Base-by-base conservation (phyloP, 2,113 vertebrate genomes). In the Origma solitaria region DNA sequence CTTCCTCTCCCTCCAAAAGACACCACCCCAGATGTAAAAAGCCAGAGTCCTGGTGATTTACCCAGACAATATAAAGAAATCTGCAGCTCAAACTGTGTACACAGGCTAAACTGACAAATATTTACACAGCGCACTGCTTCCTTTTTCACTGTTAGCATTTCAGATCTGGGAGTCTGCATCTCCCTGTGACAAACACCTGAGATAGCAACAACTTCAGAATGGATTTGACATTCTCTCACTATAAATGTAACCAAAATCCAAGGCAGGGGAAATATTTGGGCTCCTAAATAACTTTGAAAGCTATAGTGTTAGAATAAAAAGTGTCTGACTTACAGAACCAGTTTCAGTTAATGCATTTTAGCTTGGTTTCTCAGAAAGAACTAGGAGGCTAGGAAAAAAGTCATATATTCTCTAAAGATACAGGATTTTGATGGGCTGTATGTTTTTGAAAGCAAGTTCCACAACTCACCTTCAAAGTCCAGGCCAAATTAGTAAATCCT, bases 401-500 rank as follows among this genome's bases (percentile, higher is more conserved):
- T 80, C 5, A 19, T 9, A 13, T 50, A 70, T 54, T 60, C 44
- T 78, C 17, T 75, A 35, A 78, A 81, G n/a, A 60, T 4, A 51
- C 0, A 7, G 31, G 28, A 78, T 49, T 88, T 86, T 0, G 0
- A 73, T 1, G 5, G 35, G 12, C 11, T 71, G 5, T 56, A 35
- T 27, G 9, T 27, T 88, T 92, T 92, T 62, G 51, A 94, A 75
- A 82, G 56, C 35, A 88, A 68, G 31, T 83, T 91, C 25, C 37
- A 54, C 50, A 88, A 77, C 22, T 80, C 62, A 62, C 18, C 31
- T 83, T 70, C 71, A 25, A 86, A 90, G 24, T 75, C 31, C 13
- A 56, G 64, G 40, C 24, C 27, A 54, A 86, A 88, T 35, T 33
- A 77, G 30, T 71, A 90, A 94, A 86, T 51, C 38, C 23, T 79